A percentile compares a stretch with the other conserved stretches of the same genome.
phyloP scores from a whole-genome alignment of 2,888 invertebrate genomes.

The Sylvicola fuscatus region DNA sequence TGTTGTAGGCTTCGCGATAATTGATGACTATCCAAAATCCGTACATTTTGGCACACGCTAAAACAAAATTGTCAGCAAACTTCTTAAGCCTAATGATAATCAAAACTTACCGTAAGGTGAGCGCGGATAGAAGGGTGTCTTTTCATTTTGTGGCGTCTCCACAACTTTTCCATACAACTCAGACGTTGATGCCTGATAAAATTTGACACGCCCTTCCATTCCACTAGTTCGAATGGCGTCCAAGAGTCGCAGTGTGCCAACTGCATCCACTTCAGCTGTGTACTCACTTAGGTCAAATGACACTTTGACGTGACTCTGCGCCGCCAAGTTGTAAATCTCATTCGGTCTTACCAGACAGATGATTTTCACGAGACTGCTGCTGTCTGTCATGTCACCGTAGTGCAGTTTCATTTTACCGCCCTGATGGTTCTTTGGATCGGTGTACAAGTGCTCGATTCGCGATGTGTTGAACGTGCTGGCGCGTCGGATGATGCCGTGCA shows the following conservation, averaged over 20 bases:
- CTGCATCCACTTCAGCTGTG: constrained; percentile 92
- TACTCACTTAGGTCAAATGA: constrained; percentile 98
- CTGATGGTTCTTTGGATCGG: constrained; percentile 72
- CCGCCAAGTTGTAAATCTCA: constrained; percentile 96
- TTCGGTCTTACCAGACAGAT: constrained; percentile 46
- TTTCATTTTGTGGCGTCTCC: constrained; percentile 84
- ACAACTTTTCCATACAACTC: constrained; percentile 87
- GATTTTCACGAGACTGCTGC: constrained; percentile 79
- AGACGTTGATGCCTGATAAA: constrained; percentile 93
- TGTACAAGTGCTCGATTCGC: constrained; percentile 89
- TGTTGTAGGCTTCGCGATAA: constrained; percentile 85
- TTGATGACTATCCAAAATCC: constrained; percentile 93
- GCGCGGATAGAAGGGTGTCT: constrained; percentile 88
- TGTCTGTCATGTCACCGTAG: constrained; percentile 98
- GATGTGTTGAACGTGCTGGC: constrained; percentile 94
- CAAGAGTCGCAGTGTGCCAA: constrained; percentile 77
- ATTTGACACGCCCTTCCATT: constrained; percentile 55
- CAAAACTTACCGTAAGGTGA: constrained; percentile 71
- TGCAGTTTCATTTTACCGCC: constrained; percentile 82
- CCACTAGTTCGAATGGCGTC: constrained; percentile 85
- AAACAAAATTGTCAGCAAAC: constrained; percentile 4
- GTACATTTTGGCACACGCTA: constrained; percentile 89
- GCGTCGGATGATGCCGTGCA: constrained; percentile 89
- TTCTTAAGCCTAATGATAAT: neutral
- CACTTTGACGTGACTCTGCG: constrained; percentile 97